Evolutionary conservation across 92 coral and sea anemone species (phyloP).

Genomic region (Pocillopora meandrina): DNA sequence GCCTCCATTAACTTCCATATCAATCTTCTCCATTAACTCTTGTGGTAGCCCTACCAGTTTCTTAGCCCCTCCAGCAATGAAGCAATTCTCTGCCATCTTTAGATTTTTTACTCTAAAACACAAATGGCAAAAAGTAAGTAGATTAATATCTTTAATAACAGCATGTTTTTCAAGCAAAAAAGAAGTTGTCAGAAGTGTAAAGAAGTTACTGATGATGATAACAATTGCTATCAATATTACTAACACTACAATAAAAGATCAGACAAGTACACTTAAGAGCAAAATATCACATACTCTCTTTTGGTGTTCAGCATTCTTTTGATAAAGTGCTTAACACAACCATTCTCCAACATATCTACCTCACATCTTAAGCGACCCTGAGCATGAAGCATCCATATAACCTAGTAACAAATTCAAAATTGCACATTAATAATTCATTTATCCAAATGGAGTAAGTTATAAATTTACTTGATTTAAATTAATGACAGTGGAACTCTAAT

Average conservation of each 20-base stretch:
- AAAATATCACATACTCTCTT: conserved; percentile 41
- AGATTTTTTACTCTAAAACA: conserved; percentile 20
- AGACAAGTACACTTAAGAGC: background rate
- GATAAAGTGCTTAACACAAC: conserved; percentile 28
- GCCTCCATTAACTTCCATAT: background rate
- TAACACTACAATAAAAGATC: background rate
- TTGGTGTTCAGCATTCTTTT: conserved; percentile 55
- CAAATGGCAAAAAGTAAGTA: no score
- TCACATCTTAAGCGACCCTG: conserved; percentile 48
- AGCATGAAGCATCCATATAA: conserved; percentile 64
- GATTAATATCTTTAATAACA: background rate
- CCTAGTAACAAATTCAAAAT: conserved; percentile 8
- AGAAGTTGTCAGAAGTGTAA: background rate
- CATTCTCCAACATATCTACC: conserved; percentile 22
- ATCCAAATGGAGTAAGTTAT: no score
- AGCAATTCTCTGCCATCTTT: conserved; percentile 50
- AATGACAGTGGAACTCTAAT: no score
- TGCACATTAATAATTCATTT: no score
- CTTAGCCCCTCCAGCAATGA: conserved; percentile 59
- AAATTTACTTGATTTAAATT: no score
- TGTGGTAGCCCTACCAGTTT: conserved; percentile 36
- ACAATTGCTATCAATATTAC: background rate
- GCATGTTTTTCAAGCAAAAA: background rate
- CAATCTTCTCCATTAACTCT: conserved; percentile 31
- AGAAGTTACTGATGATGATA: background rate